Evolutionary conservation across 2,888 invertebrate species (phyloP).

Genomic region (Sepiola atlantica): DNA sequence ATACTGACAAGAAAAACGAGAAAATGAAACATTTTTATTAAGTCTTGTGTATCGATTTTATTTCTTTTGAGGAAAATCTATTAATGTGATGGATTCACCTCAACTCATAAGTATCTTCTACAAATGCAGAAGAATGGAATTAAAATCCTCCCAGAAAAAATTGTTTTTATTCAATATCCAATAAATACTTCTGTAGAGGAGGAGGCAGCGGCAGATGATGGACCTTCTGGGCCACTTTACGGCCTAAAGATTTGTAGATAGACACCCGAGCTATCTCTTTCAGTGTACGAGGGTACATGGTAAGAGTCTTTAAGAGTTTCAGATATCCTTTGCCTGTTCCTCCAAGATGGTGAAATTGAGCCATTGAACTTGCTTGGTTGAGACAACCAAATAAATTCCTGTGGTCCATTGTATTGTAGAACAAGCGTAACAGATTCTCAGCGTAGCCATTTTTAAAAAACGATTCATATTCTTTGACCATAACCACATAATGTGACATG

Average conservation of each 20-base stretch:
- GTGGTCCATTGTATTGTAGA: slow-evolving; percentile 80
- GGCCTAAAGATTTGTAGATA: slow-evolving; percentile 81
- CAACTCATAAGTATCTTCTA: neutral
- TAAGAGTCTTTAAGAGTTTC: slow-evolving; percentile 79
- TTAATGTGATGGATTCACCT: slow-evolving; percentile 14
- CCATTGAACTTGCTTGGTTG: slow-evolving; percentile 79
- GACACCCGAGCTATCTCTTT: slow-evolving; percentile 83
- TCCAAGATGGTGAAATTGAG: slow-evolving; percentile 78
- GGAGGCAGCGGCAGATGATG: slow-evolving; percentile 82
- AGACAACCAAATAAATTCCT: slow-evolving; percentile 82
- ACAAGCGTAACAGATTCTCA: slow-evolving; percentile 80
- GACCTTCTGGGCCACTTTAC: slow-evolving; percentile 81
- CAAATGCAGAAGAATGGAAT: neutral
- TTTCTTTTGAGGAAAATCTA: neutral
- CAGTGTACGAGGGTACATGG: slow-evolving; percentile 82
- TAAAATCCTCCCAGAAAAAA: neutral
- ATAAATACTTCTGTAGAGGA: slow-evolving; percentile 82
- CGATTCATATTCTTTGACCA: slow-evolving; percentile 78
- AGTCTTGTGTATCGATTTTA: neutral
- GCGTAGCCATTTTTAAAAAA: slow-evolving; percentile 80
- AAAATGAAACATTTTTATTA: neutral
- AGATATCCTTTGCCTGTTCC: slow-evolving; percentile 63
- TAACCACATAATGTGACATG: slow-evolving; percentile 80
- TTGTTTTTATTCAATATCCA: slow-evolving; percentile 63
- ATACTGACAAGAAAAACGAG: neutral